Evolutionary conservation across 2,113 vertebrate genomes (phyloP).

Genomic region (Petrocephalus zakoni): DNA sequence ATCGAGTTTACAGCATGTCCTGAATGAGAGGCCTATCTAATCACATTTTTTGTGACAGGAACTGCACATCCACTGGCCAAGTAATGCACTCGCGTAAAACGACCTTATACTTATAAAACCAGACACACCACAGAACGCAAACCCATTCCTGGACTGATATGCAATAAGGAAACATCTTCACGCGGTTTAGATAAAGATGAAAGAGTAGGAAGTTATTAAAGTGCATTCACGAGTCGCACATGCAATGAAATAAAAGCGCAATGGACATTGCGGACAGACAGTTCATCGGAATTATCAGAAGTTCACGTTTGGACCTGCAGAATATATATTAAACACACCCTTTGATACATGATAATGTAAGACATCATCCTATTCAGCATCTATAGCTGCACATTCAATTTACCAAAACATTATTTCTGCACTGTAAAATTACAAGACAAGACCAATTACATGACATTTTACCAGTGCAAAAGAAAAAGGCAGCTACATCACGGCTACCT

Average conservation of each 20-base stretch:
- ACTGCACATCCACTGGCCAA: not conserved
- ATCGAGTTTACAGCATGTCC: too few relatives aligned
- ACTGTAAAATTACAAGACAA: not conserved
- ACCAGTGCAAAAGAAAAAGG: not conserved
- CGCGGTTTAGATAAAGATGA: not conserved
- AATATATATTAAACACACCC: not conserved
- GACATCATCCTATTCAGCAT: not conserved
- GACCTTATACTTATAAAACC: not conserved
- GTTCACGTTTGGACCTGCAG: not conserved
- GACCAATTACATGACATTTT: not conserved
- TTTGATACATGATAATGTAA: not conserved
- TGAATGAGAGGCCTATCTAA: not conserved
- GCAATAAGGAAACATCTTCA: not conserved
- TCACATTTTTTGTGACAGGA: not conserved
- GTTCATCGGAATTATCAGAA: not conserved
- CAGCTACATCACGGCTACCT: not conserved
- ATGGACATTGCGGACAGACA: not conserved
- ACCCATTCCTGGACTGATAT: not conserved
- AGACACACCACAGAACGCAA: not conserved
- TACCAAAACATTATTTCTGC: not conserved
- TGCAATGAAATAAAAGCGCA: not conserved
- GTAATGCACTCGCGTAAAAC: not conserved
- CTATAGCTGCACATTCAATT: not conserved
- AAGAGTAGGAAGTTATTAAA: not conserved
- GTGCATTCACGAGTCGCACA: not conserved